phyloP scores from a whole-genome alignment of 1,140 invertebrate genomes.

The Arctopsyche grandis region DNA sequence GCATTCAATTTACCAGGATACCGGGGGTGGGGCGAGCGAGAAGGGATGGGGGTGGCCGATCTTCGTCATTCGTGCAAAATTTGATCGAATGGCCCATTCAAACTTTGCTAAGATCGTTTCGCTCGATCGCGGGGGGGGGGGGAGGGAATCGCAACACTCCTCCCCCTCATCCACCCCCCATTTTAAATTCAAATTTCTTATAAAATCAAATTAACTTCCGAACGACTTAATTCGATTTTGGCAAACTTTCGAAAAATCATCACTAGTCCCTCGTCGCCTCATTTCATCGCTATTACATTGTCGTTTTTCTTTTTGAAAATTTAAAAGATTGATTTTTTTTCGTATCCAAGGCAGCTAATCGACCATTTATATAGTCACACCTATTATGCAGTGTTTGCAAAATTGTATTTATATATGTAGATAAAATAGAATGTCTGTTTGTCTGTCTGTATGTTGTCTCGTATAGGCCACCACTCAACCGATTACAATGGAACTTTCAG shows the following conservation, averaged over 20 bases:
- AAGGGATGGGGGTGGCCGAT: background rate
- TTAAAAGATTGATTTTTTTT: conserved; percentile 13
- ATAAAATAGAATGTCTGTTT: too few species aligned
- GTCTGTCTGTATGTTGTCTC: too few species aligned
- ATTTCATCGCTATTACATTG: background rate
- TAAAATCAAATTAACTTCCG: conserved; percentile 29
- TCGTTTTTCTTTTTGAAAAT: background rate
- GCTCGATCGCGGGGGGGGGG: background rate
- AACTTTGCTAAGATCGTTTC: conserved; percentile 18
- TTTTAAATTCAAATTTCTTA: conserved; percentile 30
- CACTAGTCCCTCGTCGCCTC: background rate
- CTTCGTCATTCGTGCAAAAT: conserved; percentile 19
- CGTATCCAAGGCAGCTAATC: background rate
- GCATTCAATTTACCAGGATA: background rate
- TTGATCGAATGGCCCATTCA: conserved; percentile 26
- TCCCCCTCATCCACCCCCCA: background rate
- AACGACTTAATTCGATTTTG: conserved; percentile 31
- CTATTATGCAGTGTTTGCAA: too few species aligned
- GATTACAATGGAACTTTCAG: too few species aligned
- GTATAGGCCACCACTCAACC: too few species aligned
- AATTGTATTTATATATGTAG: too few species aligned
- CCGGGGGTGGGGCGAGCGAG: background rate
- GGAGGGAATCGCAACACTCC: background rate
- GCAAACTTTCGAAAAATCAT: conserved; percentile 21
- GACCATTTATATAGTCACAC: too few species aligned